Base-by-base conservation (phyloP, 2,113 vertebrate genomes). In the Rhineura floridana region DNA sequence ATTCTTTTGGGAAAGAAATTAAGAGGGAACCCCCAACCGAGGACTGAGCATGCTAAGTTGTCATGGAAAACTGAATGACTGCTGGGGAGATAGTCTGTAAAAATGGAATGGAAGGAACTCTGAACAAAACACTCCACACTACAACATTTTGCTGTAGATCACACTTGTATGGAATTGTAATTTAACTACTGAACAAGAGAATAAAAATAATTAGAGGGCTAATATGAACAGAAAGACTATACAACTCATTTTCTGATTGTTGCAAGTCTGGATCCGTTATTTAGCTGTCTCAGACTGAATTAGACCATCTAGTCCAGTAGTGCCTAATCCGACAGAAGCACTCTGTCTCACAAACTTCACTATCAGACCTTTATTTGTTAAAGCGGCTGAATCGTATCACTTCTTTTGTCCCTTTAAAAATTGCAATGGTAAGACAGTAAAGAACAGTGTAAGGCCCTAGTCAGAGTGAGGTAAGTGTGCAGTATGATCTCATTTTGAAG, bases 351-450 rank as follows among this genome's bases (percentile, higher is more conserved):
- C 25, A 48, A 30, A n/a, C 10, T 73, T 48, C 46, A 65, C 72
- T 42, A 46, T 75, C 85, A 87, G 88, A n/a, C 30, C 83, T 46
- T 87, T 87, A 55, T 36, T 62, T 67, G 1, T 77, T 62, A 30
- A 81, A 70, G 84, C 87, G 87, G 28, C 39, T 78, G 55, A 75
- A 0, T 55, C 84, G 36, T 19, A 28, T 55, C 79, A 30, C 77
- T 59, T 78, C 39, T 85, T 91, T 17, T 65, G 15, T 67, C 44
- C 30, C 33, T 90, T 52, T 90, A 63, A 88, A 50, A 83, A 90
- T 4, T 72, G 42, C n/a, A 89, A 42, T 15, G 23, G 30, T 65
- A 39, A 79, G 25, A 28, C 83, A 79, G 73, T 5, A 69, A 25
- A 46, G 65, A 67, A 70, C 44, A 55, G 25, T 17, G 52, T 52